A percentile compares a stretch with the other conserved stretches of the same genome.
Evolutionary conservation across 2,888 invertebrate species (phyloP).

Genomic region (Drosophila eohydei): DNA sequence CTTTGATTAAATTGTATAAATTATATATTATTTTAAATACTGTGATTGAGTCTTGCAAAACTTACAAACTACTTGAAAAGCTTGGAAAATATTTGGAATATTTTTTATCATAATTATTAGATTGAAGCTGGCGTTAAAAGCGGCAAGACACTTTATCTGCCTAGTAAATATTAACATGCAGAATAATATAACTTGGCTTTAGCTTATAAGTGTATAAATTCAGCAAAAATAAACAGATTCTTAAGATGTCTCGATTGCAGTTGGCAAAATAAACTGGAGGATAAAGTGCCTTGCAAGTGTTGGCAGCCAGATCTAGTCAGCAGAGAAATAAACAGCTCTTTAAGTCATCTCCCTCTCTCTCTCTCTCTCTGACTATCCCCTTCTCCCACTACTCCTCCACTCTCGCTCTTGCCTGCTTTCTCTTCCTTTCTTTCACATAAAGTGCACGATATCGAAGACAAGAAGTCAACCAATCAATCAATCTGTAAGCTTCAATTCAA

Average conservation of each 20-base stretch:
- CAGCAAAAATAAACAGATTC: neutral
- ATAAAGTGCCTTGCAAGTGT: neutral
- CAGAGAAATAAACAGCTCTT: no score
- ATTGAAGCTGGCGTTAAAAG: neutral
- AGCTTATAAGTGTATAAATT: neutral
- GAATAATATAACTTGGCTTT: neutral
- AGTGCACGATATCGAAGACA: neutral
- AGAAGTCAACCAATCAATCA: neutral
- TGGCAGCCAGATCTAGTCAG: neutral
- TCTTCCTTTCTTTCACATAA: neutral
- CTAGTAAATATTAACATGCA: neutral
- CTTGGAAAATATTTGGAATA: no score
- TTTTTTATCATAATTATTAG: no score
- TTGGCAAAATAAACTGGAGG: neutral
- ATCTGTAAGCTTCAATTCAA: constrained; percentile 3
- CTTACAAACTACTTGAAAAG: no score
- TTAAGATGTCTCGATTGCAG: neutral
- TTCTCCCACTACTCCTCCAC: no score
- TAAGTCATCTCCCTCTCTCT: no score
- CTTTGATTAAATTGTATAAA: no score
- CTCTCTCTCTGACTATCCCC: neutral
- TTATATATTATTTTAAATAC: no score
- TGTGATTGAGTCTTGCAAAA: no score
- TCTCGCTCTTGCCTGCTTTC: neutral
- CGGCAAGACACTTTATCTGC: neutral